Evolutionary conservation across 1,140 invertebrate genomes (phyloP).

Genomic region (Ceratina australensis): DNA sequence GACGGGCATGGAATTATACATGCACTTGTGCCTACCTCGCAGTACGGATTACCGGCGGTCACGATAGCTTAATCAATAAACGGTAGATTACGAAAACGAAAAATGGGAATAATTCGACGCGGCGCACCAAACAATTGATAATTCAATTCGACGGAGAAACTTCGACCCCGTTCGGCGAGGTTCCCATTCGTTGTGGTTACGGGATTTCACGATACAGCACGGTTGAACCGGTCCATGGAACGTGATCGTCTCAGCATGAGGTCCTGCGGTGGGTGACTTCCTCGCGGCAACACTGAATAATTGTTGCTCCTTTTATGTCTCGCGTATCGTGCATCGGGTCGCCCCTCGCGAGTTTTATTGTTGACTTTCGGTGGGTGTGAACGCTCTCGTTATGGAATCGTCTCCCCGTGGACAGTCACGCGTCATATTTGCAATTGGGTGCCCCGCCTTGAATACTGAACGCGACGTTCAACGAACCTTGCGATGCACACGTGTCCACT

Average conservation of each 20-base stretch:
- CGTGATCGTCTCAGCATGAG: constrained; percentile 52
- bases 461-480: neutral
- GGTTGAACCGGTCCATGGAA: constrained; percentile 52
- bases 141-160: constrained; percentile 39
- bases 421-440: neutral
- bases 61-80: neutral
- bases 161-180: constrained; percentile 38
- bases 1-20: neutral
- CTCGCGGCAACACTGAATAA: constrained; percentile 46
- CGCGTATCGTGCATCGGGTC: constrained; percentile 7
- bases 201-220: constrained; percentile 8
- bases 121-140: constrained; percentile 45
- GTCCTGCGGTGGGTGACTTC: constrained; percentile 51
- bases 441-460: too few relatives aligned
- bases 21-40: neutral
- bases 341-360: constrained; percentile 34
- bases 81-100: too few relatives aligned
- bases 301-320: constrained; percentile 42
- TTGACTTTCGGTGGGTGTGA: constrained; percentile 33
- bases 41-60: neutral
- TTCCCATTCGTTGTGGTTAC: constrained; percentile 21
- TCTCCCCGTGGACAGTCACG: neutral
- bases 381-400: constrained; percentile 23
- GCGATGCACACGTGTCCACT: neutral
- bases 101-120: neutral